Evolutionary conservation across 2,888 invertebrate genomes (phyloP).

Genomic region (Hermaeophaga mercurialis): DNA sequence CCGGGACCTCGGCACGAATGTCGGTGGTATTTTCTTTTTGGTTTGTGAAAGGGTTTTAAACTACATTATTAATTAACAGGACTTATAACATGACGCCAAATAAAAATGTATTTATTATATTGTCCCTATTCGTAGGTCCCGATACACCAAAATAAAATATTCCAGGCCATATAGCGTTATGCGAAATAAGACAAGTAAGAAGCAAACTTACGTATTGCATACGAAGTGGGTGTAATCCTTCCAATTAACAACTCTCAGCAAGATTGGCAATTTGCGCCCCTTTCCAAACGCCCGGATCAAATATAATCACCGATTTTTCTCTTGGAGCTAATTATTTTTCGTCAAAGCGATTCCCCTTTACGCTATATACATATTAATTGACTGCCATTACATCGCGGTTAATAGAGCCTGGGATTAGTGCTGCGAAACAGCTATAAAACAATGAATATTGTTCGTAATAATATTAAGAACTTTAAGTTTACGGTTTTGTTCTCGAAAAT

Average conservation of each 20-base stretch:
- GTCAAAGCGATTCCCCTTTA: conserved; percentile 50
- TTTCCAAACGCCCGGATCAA: conserved; percentile 50
- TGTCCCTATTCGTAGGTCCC: too few relatives aligned
- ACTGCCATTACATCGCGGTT: conserved; percentile 27
- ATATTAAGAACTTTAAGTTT: too few relatives aligned
- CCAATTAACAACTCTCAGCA: conserved; percentile 57
- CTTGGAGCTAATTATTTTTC: conserved; percentile 55
- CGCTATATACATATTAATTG: conserved; percentile 53
- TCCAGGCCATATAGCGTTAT: conserved; percentile 3
- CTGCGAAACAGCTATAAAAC: conserved; percentile 1
- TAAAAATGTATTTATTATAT: too few relatives aligned
- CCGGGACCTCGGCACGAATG: too few relatives aligned
- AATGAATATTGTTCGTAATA: not conserved
- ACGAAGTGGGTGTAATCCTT: conserved; percentile 54
- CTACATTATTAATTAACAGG: too few relatives aligned
- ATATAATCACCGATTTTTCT: conserved; percentile 56
- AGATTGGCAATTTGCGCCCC: conserved; percentile 56
- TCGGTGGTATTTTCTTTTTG: too few relatives aligned
- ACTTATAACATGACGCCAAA: too few relatives aligned
- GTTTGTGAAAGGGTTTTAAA: too few relatives aligned
- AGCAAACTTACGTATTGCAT: conserved; percentile 48
- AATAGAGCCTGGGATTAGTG: conserved; percentile 23
- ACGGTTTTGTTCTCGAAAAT: too few relatives aligned
- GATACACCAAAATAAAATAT: conserved; percentile 2
- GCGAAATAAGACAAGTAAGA: conserved; percentile 30